phyloP scores from a whole-genome alignment of 2,888 invertebrate genomes.

The Morinoia aosen region DNA sequence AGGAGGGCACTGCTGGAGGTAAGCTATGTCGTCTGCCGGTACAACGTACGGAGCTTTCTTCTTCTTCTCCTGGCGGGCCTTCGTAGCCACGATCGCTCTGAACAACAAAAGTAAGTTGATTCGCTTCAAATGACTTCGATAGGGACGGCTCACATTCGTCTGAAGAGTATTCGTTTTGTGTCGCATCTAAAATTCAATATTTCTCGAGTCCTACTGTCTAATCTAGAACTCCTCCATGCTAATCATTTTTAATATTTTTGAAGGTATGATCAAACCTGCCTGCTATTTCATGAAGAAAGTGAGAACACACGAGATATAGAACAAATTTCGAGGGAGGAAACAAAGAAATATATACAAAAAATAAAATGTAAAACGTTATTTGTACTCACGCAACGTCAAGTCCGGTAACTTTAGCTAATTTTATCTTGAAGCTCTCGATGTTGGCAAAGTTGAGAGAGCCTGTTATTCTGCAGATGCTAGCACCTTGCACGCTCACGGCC shows the following conservation, averaged over 20 bases:
- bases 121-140: background rate
- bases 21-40: background rate
- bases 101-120: background rate
- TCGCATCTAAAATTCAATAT: background rate
- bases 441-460: slow-evolving; percentile 75
- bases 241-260: background rate
- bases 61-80: background rate
- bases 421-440: slow-evolving; percentile 69
- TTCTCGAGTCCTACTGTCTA: background rate
- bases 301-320: background rate
- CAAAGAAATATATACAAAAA: background rate
- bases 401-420: slow-evolving; percentile 54
- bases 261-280: background rate
- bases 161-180: background rate
- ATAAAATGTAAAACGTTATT: background rate
- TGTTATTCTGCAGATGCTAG: slow-evolving; percentile 83
- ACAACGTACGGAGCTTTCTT: background rate
- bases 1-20: background rate
- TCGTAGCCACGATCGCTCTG: background rate
- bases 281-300: background rate
- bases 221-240: background rate
- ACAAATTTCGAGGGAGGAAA: background rate
- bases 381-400: slow-evolving; percentile 56
- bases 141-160: background rate
- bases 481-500: slow-evolving; percentile 80